Evolutionary conservation across 2,113 vertebrate species (phyloP), one percentile per base, ranked within the genome.

Genomic region (Gasterosteus nipponicus): DNA sequence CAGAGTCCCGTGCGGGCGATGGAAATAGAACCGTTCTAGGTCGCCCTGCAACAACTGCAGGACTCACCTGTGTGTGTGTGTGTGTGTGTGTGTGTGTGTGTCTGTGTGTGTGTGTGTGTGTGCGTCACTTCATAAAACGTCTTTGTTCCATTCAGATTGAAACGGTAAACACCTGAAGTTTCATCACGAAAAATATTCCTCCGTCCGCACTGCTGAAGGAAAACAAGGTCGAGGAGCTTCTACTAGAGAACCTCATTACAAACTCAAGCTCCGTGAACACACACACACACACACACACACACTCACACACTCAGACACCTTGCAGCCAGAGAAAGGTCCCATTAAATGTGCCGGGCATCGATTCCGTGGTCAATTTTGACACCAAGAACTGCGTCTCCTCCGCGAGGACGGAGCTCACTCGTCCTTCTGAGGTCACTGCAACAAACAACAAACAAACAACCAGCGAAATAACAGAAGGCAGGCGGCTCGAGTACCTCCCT

Each of bases 21-120:
- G 15, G 80, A 88, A 92, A 92, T 89, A 92, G 87, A 44, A 58
- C 56, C 64, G 46, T 90, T 89, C 84, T 88, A 73, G 89, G 90
- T 86, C 90, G 64, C 67, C 39, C 78, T 78, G 75, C 86, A 84
- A 89, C 87, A 86, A 81, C 73, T 79, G 64, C 85, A 85, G 70
- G 60, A 61, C 59, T 61, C 68, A 80, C 76, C 81, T 46, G 31
- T 12, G 61, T 33, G 49, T 33, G 44, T 51, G 49, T 44, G 75
- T 26, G 38, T 33, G 72, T 51, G 59, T 26, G 69, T 58, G 47
- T 64, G 51, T 67, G 19, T 46, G 26, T 66, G 38, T 67, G 59
- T 67, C 68, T 61, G 62, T 53, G 12, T 64, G 51, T 67, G 19
- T 46, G 26, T 66, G 38, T 67, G 59, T 67, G 71, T 61, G 62